Evolutionary conservation across 1,140 invertebrate genomes (phyloP).

Genomic region (Onthophagus taurus): DNA sequence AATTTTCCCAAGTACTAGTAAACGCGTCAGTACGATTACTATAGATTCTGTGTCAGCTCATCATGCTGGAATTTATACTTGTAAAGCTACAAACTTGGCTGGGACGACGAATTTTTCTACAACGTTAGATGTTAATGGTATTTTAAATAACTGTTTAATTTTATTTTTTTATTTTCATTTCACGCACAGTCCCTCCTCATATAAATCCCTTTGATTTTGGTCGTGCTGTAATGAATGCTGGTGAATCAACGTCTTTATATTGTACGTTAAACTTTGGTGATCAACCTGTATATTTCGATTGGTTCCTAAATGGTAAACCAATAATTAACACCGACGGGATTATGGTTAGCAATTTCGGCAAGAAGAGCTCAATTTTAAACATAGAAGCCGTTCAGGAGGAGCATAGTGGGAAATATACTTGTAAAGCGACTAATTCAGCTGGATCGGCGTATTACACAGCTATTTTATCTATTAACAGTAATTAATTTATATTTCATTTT

Average conservation of each 20-base stretch:
- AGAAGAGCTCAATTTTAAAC: constrained; percentile 46
- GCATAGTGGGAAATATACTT: constrained; percentile 52
- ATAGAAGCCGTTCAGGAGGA: constrained; percentile 44
- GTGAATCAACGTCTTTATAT: constrained; percentile 57
- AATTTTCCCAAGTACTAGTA: constrained; percentile 63
- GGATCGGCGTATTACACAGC: constrained; percentile 42
- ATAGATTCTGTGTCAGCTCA: constrained; percentile 66
- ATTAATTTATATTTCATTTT: constrained; percentile 3
- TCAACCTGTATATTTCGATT: constrained; percentile 59
- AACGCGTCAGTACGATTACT: constrained; percentile 65
- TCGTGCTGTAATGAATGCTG: constrained; percentile 57
- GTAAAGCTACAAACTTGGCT: constrained; percentile 64
- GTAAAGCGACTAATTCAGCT: constrained; percentile 45
- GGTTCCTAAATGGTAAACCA: constrained; percentile 49
- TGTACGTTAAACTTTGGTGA: constrained; percentile 70
- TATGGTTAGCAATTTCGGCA: constrained; percentile 40
- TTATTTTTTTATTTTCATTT: constrained; percentile 7
- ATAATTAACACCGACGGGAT: constrained; percentile 33
- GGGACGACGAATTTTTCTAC: constrained; percentile 60
- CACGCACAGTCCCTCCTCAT: constrained; percentile 38
- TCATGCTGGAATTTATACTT: constrained; percentile 74
- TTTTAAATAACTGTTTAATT: constrained; percentile 10
- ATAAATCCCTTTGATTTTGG: constrained; percentile 44
- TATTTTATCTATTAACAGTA: constrained; percentile 50
- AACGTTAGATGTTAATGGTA: constrained; percentile 65